Evolutionary conservation across 2,113 vertebrate genomes (phyloP).

Genomic region (western clawed frog (Xenopus tropicalis)): DNA sequence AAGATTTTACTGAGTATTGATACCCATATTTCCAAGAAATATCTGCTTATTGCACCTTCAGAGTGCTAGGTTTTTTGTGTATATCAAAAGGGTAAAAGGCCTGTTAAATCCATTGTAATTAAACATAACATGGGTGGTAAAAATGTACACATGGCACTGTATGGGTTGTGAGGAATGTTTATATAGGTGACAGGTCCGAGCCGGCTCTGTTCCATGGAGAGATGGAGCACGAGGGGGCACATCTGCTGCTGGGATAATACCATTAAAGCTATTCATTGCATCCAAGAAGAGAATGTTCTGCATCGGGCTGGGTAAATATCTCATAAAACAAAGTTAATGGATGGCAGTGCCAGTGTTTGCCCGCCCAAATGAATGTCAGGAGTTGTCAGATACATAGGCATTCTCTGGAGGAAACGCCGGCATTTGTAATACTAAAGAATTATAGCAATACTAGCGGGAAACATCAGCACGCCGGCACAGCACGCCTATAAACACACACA

Average conservation of each 20-base stretch:
- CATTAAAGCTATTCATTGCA: conserved; percentile 14
- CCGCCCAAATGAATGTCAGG: conserved; percentile 16
- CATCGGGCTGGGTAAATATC: conserved; percentile 3
- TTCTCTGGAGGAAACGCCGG: neutral
- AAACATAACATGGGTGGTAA: too few relatives aligned
- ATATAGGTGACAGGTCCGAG: conserved; percentile 14
- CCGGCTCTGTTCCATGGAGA: conserved; percentile 22
- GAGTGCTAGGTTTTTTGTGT: too few relatives aligned
- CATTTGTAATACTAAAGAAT: conserved; percentile 24
- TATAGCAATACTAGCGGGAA: neutral
- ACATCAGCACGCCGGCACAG: conserved; percentile 6
- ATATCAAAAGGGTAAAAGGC: too few relatives aligned
- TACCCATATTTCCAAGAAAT: too few relatives aligned
- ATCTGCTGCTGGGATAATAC: conserved; percentile 21
- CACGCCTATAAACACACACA: neutral
- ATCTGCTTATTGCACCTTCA: too few relatives aligned
- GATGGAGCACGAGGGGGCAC: neutral
- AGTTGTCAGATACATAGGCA: conserved; percentile 1
- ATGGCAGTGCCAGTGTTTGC: conserved; percentile 30
- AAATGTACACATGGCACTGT: neutral
- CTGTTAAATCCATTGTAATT: too few relatives aligned
- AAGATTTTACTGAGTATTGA: too few relatives aligned
- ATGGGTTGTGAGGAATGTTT: conserved; percentile 16
- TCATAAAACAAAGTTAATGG: conserved; percentile 23
- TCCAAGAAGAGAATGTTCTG: too few relatives aligned